Evolutionary conservation across 2,888 invertebrate species (phyloP).

Genomic region (Drosophila prolongata): DNA sequence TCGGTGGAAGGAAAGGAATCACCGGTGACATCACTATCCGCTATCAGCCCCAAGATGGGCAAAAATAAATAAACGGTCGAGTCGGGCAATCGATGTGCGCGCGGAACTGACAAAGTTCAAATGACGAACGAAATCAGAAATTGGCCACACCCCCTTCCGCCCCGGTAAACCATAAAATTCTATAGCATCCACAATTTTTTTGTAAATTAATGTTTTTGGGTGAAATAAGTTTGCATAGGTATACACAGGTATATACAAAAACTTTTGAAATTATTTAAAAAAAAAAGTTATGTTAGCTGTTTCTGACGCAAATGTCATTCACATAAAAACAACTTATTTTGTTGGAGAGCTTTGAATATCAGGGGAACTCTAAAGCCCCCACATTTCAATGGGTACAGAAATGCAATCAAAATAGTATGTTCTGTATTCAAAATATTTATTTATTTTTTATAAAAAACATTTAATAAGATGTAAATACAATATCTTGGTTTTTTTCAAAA

Average conservation of each 20-base stretch:
- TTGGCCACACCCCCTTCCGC: neutral
- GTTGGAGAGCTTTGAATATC: no score
- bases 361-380: no score
- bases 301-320: no score
- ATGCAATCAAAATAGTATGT: no score
- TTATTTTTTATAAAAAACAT: no score
- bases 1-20: neutral
- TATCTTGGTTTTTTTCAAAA: no score
- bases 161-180: neutral
- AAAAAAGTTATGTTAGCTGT: no score
- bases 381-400: no score
- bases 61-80: conserved; percentile 3
- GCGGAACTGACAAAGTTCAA: conserved; percentile 7
- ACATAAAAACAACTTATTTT: no score
- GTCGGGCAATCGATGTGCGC: conserved; percentile 6
- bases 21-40: conserved; percentile 11
- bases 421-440: no score
- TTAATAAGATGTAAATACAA: no score
- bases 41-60: conserved; percentile 2
- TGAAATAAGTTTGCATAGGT: neutral
- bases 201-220: conserved; percentile 3
- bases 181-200: neutral
- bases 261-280: neutral
- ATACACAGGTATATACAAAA: neutral
- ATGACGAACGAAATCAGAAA: conserved; percentile 7